phyloP scores from a whole-genome alignment of 2,888 invertebrate genomes.

The Scrobipalpa atriplicella region DNA sequence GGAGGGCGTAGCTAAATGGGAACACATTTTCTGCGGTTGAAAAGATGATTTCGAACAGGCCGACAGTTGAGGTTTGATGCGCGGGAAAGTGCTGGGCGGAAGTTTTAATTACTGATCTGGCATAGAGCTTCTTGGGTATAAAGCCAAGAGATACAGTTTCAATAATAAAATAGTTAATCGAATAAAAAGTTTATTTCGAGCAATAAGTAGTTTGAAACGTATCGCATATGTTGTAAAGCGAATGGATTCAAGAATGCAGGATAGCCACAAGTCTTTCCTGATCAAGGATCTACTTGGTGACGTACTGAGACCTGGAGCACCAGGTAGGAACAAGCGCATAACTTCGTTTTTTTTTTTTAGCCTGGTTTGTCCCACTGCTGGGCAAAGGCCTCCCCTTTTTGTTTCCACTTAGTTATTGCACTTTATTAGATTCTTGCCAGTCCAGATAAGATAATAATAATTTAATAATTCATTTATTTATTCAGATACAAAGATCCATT shows the following conservation, averaged over 20 bases:
- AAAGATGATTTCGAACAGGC: conserved; percentile 71
- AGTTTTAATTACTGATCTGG: conserved; percentile 13
- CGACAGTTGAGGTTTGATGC: conserved; percentile 67
- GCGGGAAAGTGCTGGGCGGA: conserved; percentile 67
- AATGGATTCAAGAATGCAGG: conserved; percentile 78
- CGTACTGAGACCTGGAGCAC: conserved; percentile 76
- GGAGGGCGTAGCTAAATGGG: conserved; percentile 79
- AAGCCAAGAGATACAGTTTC: not conserved
- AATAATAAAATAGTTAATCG: not conserved
- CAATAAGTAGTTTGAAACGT: not conserved
- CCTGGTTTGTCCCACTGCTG: too few relatives aligned
- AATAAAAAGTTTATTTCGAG: too few relatives aligned
- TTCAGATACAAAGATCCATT: too few relatives aligned
- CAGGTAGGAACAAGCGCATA: too few relatives aligned
- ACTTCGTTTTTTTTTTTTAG: too few relatives aligned
- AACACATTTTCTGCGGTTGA: conserved; percentile 77
- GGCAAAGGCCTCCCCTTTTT: too few relatives aligned
- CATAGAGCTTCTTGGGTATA: not conserved
- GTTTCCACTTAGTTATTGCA: too few relatives aligned
- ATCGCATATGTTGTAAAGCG: not conserved
- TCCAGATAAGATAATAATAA: too few relatives aligned
- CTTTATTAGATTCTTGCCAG: too few relatives aligned
- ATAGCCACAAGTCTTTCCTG: conserved; percentile 90
- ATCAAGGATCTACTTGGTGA: conserved; percentile 93
- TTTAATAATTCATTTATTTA: too few relatives aligned